A percentile compares a stretch with the other conserved stretches of the same genome.
phyloP scores from a whole-genome alignment of 2,888 invertebrate genomes.

The Trachelus troglodyta region DNA sequence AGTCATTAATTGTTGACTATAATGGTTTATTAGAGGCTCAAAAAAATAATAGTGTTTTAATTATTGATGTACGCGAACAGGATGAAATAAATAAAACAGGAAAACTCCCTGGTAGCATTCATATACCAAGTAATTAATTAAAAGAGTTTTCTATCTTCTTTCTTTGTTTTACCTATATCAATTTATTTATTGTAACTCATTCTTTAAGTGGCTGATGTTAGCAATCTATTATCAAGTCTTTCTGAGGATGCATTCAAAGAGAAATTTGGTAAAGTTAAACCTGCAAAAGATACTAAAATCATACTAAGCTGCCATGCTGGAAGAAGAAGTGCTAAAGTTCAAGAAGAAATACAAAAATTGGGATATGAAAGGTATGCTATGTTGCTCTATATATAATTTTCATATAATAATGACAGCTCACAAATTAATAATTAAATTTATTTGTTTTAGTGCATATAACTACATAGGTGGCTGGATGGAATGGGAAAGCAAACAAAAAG shows the following conservation, averaged over 20 bases:
- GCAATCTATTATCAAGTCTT: constrained; percentile 65
- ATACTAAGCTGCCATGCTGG: constrained; percentile 80
- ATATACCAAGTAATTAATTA: constrained; percentile 77
- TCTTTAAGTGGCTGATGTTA: constrained; percentile 69
- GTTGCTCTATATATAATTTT: neutral
- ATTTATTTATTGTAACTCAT: constrained; percentile 2
- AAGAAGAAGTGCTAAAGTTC: constrained; percentile 73
- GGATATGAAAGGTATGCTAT: constrained; percentile 73
- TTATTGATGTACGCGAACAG: constrained; percentile 84
- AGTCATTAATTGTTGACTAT: constrained; percentile 40
- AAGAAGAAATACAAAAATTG: constrained; percentile 69
- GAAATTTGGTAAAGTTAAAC: constrained; percentile 72
- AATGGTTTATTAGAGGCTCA: constrained; percentile 62
- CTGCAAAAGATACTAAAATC: constrained; percentile 70
- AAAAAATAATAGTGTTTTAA: constrained; percentile 67
- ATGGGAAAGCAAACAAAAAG: constrained; percentile 66
- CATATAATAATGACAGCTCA: neutral
- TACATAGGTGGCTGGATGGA: constrained; percentile 73
- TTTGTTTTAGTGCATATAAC: constrained; percentile 69
- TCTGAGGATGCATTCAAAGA: constrained; percentile 70
- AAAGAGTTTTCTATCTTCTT: constrained; percentile 7
- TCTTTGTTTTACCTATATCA: constrained; percentile 1
- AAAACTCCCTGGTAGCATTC: constrained; percentile 78
- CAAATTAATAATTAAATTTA: neutral
- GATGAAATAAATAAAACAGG: constrained; percentile 78